These are phyloP conservation scores for Pachydiplax longipennis DNA, from an alignment of 2,888 invertebrate genomes.

Conservation along the genomic window DNA sequence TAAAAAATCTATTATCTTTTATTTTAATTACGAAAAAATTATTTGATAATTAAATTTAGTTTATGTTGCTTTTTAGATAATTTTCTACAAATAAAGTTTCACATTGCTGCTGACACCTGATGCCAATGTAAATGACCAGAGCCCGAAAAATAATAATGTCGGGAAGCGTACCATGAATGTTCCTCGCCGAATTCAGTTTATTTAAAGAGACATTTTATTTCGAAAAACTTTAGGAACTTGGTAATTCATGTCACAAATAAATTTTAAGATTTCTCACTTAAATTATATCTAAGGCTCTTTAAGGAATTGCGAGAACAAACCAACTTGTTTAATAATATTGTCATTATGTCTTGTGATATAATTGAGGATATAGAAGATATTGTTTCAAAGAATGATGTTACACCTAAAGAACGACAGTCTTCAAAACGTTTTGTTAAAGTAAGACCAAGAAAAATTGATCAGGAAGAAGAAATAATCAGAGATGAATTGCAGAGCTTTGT, in stretches of 20 bases:
- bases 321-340: background rate
- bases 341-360: conserved; percentile 62
- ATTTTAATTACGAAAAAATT: too few relatives aligned
- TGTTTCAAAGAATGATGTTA: conserved; percentile 80
- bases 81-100: too few relatives aligned
- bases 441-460: conserved; percentile 63
- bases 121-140: background rate
- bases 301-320: too few relatives aligned
- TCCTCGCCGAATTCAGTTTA: too few relatives aligned
- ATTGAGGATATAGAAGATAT: conserved; percentile 87
- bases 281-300: too few relatives aligned
- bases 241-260: too few relatives aligned
- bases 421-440: conserved; percentile 74
- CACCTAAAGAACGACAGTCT: conserved; percentile 79
- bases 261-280: too few relatives aligned
- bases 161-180: too few relatives aligned
- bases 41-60: too few relatives aligned
- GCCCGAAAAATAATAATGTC: background rate
- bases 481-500: conserved; percentile 57
- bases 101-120: background rate
- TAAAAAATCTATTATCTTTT: background rate
- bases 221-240: too few relatives aligned
- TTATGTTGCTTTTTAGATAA: too few relatives aligned
- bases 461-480: conserved; percentile 51
- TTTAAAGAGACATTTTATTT: too few relatives aligned